Base-by-base conservation (phyloP, 2,888 invertebrate genomes). In the Rhopalosiphum nymphaeae region DNA sequence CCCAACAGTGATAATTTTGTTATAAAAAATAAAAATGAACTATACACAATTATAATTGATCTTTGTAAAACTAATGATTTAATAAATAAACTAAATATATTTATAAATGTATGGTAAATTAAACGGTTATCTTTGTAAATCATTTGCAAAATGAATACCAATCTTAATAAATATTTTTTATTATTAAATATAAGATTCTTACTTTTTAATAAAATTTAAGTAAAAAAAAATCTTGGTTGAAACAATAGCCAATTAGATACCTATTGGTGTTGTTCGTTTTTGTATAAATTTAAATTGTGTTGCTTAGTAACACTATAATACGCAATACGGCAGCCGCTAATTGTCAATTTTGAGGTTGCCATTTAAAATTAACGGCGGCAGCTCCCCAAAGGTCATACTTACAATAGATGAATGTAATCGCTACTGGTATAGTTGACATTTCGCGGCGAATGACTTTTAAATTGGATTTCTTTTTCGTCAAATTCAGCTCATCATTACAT, bases 301-400 rank as follows among this genome's bases (percentile, higher is more conserved):
- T 92, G 53, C 53, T 94, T 90, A 94, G 89, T 90, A 94, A 94
- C 89, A 90, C 93, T 84, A 84, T 93, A 92, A 86, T 36, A 49
- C 61, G 90, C 85, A 86, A 90, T 89, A 90, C 85, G 61, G 49
- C 29, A 86, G 93, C 93, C 93, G 85, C 93, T 94, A 94, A 94
- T 94, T 94, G 93, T 90, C 93, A 94, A 94, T 94, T 94, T 94
- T 94, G 93, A 94, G 93, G 93, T 94, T 94, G 93, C 93, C 93
- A 94, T 94, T 94, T 94, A 61, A 61, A 94, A 94, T 94, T 90
- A 94, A 94, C 90, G 90, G 86, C 57, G 61, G 85, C 78, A 53
- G 85, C 61, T 84, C 46, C 78, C 86, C 86, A 89, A 93, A 94
- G 93, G 93, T 94, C 93, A 94, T 49, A 90, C 57, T 94, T 94